Percentiles rank a stretch among this genome's conserved stretches.
phyloP scores from a whole-genome alignment of 2,113 vertebrate species.

The Clupea harengus region DNA sequence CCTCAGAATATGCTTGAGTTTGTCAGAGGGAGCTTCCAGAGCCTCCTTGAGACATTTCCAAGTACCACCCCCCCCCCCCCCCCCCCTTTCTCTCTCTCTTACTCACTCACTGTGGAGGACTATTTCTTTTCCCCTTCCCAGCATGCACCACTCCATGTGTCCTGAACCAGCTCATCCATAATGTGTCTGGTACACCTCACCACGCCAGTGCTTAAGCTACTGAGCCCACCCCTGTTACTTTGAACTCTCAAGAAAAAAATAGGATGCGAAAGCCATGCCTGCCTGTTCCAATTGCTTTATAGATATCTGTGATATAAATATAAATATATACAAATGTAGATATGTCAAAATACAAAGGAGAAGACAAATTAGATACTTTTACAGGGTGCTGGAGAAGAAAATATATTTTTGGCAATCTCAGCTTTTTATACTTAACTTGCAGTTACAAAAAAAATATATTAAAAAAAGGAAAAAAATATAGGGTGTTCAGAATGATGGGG shows the following conservation, averaged over 20 bases:
- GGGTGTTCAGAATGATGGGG: conserved; percentile 36
- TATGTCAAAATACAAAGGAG: conserved; percentile 72
- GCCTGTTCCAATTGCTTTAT: conserved; percentile 85
- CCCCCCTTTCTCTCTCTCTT: background rate
- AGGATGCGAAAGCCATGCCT: conserved; percentile 86
- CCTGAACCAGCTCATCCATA: conserved; percentile 68
- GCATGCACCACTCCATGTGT: background rate
- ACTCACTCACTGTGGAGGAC: background rate
- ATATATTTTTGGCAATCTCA: conserved; percentile 85
- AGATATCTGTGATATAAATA: conserved; percentile 74
- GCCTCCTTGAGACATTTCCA: background rate
- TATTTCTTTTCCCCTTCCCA: background rate
- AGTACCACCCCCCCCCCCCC: background rate
- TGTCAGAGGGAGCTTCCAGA: background rate
- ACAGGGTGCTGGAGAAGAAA: conserved; percentile 83
- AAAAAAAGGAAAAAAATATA: conserved; percentile 51
- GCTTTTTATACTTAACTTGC: conserved; percentile 80
- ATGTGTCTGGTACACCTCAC: conserved; percentile 66
- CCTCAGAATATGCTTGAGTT: background rate
- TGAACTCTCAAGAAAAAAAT: conserved; percentile 67
- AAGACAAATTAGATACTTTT: conserved; percentile 81
- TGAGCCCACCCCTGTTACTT: conserved; percentile 58
- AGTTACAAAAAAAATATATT: conserved; percentile 71
- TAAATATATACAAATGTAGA: conserved; percentile 73
- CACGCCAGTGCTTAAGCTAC: conserved; percentile 48